Conservation (phyloP, 2,797 vertebrate genomes). For the Petrocephalus sullivani region DNA sequence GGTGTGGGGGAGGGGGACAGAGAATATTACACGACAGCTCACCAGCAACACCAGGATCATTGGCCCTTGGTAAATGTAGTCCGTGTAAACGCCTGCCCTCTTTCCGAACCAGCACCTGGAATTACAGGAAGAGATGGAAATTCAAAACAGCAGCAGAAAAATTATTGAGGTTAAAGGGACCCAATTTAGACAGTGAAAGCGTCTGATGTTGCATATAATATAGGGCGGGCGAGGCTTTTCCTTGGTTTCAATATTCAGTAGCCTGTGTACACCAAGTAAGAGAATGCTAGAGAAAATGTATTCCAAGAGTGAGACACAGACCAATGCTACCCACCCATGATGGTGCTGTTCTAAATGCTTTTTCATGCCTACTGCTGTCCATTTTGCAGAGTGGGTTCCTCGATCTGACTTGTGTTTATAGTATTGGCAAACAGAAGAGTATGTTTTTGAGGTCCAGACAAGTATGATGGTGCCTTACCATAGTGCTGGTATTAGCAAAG, state of each 20-base stretch:
- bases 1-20: background rate
- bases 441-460: background rate
- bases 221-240: background rate
- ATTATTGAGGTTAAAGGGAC: background rate
- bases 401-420: background rate
- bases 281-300: background rate
- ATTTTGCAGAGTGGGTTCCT: background rate
- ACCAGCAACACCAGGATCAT: conserved; percentile 93
- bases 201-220: background rate
- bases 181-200: background rate
- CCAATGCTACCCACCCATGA: background rate
- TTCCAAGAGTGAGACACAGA: background rate
- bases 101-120: conserved; percentile 94
- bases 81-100: conserved; percentile 77
- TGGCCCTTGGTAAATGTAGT: conserved; percentile 93
- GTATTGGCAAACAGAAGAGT: background rate
- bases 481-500: background rate
- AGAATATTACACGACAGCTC: conserved; percentile 38
- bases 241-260: background rate
- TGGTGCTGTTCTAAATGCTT: background rate
- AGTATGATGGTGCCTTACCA: background rate
- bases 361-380: background rate
- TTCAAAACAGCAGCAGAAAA: background rate
- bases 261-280: background rate
- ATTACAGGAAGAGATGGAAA: conserved; percentile 29